These are phyloP conservation scores for Amphipyra berbera DNA, from an alignment of 2,888 invertebrate genomes.

Conservation along the genomic window DNA sequence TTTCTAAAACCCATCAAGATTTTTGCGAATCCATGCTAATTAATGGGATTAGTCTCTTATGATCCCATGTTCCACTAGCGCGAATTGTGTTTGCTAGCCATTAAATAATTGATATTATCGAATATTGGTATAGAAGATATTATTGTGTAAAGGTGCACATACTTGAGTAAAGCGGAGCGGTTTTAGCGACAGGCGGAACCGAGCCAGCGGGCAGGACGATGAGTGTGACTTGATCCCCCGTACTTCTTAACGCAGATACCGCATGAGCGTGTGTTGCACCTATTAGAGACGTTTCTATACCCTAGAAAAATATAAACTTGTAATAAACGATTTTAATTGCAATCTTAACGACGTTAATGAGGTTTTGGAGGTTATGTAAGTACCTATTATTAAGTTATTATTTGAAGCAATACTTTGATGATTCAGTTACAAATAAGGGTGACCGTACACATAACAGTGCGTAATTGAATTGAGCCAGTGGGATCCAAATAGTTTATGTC, in stretches of 20 bases:
- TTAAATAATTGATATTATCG: conserved; percentile 4
- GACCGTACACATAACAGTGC: no score
- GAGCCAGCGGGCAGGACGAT: conserved; percentile 84
- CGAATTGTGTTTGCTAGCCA: neutral
- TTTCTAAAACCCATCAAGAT: no score
- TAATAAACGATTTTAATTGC: no score
- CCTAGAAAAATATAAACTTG: conserved; percentile 64
- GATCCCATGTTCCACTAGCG: neutral
- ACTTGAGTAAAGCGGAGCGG: conserved; percentile 84
- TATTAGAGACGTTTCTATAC: conserved; percentile 85
- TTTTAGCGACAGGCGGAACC: conserved; percentile 80
- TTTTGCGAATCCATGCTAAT: no score
- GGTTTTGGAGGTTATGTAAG: neutral
- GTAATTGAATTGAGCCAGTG: no score
- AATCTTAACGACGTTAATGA: neutral
- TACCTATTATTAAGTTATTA: no score
- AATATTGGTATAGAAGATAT: conserved; percentile 1
- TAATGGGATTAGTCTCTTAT: no score
- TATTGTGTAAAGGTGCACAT: conserved; percentile 52
- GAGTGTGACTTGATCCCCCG: conserved; percentile 85
- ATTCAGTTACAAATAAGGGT: no score
- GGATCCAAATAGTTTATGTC: no score
- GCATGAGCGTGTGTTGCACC: conserved; percentile 87
- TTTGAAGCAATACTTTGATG: no score
- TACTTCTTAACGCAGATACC: conserved; percentile 82